phyloP scores from a whole-genome alignment of 2,113 vertebrate genomes.

The Otus sunia region DNA sequence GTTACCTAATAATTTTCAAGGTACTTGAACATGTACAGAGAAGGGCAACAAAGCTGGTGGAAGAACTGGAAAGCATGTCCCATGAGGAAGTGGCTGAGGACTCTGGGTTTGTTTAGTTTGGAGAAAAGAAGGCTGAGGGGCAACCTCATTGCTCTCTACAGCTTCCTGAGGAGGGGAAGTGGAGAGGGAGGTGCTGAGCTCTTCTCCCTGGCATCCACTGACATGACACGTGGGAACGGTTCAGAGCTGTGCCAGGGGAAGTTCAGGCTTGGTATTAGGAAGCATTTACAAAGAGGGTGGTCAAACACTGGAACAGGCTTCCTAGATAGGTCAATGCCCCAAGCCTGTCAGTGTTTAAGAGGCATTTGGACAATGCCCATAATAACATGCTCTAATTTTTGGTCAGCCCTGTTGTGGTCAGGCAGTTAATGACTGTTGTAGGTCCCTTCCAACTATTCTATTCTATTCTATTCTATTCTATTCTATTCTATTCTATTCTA shows the following conservation, averaged over 20 bases:
- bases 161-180: neutral
- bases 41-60: neutral
- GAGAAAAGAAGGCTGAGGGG: neutral
- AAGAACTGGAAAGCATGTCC: neutral
- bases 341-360: neutral
- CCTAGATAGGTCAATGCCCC: neutral
- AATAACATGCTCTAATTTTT: neutral
- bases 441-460: neutral
- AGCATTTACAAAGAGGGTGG: fast-evolving
- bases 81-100: neutral
- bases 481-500: neutral
- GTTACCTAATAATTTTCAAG: neutral
- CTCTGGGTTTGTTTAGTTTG: neutral
- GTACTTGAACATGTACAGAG: neutral
- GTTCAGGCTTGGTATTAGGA: neutral
- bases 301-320: neutral
- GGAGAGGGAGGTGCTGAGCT: neutral
- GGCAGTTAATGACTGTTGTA: neutral
- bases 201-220: neutral
- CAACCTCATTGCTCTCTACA: neutral
- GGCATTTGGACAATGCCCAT: neutral
- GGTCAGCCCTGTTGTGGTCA: neutral
- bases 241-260: neutral
- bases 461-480: no score
- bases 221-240: fast-evolving